Base-by-base conservation (phyloP, 2,888 invertebrate species). In the Scaptomyza reducta region DNA sequence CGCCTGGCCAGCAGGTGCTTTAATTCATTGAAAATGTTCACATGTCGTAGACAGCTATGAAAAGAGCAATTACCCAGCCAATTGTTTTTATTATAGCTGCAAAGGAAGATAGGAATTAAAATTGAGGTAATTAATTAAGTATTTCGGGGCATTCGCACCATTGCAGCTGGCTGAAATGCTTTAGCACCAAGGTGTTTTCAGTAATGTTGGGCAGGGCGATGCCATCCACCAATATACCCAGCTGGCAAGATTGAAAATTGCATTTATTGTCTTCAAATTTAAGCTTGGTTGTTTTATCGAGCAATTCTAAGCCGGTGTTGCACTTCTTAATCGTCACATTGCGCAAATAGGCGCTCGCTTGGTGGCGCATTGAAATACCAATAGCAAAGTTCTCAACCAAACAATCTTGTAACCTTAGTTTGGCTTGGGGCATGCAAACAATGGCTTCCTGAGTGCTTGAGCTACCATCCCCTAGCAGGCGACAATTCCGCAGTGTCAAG, bases 361-460 rank as follows among this genome's bases (percentile, higher is more conserved):
- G 44, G 1, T 62, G n/a, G 0, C 90, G 92, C 64, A 91, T 89
- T 22, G 92, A 92, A 46, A 94, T 86, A 2, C 93, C 93, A n/a
- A 92, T 93, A 9, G 92, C 92, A 84, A 94, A 93, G 40, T 92
- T 92, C 41, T 89, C 90, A 31, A 94, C 91, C 14, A 91, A 79
- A 51, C 93, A 93, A 68, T 93, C 91, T 11, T 92, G 88, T 5
- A 94, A 78, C 29, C 91, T 84, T 4, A 94, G 70, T 65, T 91
- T 73, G 0, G 88, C 78, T 82, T 60, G 91, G 85, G 74, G 92
- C 91, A 56, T 92, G 87, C 77, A 93, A n/a, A 94, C 91, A 27
- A 94, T 91, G 22, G 93, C 94, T 77, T 93, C 92, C 78, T 93
- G 93, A 2, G 93, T 93, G 6, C 93, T 92, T 2, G 93, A 93